These are phyloP conservation scores for Brachyalestes nurse DNA, from an alignment of 2,797 vertebrate genomes.

Conservation along the genomic window DNA sequence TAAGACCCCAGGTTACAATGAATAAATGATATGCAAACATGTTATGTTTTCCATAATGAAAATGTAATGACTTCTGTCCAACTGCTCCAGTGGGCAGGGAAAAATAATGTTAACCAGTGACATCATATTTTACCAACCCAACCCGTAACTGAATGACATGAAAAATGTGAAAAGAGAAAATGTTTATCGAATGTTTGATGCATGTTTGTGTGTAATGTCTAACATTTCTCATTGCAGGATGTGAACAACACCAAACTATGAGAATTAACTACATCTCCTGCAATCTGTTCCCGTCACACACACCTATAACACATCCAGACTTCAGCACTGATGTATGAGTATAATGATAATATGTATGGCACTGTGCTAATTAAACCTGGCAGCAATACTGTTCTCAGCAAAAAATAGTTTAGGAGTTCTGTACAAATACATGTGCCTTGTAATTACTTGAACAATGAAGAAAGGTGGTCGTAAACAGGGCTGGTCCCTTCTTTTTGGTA, in stretches of 20 bases:
- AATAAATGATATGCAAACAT: too few species aligned
- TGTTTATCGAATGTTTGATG: neutral
- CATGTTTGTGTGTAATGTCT: neutral
- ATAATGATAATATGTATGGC: neutral
- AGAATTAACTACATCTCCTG: conserved; percentile 10
- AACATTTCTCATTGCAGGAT: conserved; percentile 70
- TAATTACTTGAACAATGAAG: neutral
- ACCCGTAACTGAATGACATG: too few species aligned
- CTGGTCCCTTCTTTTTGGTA: conserved; percentile 26
- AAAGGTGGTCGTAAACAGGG: neutral
- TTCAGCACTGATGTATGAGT: neutral
- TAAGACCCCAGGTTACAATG: too few species aligned
- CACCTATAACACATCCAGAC: neutral
- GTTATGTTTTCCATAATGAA: too few species aligned
- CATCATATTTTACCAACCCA: too few species aligned
- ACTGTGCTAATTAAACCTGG: neutral
- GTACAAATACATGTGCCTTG: neutral
- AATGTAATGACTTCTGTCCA: too few species aligned
- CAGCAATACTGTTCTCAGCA: neutral
- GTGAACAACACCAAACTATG: conserved; percentile 71
- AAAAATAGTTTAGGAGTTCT: neutral
- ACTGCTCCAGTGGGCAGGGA: too few species aligned
- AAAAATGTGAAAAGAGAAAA: too few species aligned
- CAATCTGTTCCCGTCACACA: neutral
- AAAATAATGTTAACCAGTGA: too few species aligned